Base-by-base conservation (phyloP, 2,888 invertebrate genomes). In the Leptinotarsa rubiginosa region DNA sequence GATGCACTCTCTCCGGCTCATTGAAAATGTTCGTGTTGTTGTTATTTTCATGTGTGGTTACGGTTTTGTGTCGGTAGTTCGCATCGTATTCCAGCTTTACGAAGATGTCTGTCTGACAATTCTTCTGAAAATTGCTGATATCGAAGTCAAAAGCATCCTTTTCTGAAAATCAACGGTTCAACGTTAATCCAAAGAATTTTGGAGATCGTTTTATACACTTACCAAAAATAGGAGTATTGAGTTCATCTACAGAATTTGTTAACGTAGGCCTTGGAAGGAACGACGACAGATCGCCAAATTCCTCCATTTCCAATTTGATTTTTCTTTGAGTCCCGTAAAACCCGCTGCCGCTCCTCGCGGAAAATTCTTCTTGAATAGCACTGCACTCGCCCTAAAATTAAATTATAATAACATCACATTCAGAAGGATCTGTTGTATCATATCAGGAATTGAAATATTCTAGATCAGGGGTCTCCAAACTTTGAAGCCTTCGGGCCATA, bases 281-380 rank as follows among this genome's bases (percentile, higher is more conserved):
- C 86, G 86, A 88, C 85, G 87, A 89, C 88, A 93, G 90, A 89
- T 93, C 93, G 90, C 92, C 92, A 89, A 92, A 93, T 89, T 92
- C 91, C 88, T 93, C 93, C 91, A 89, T 90, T 89, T 90, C 86
- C 81, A 82, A 77, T 88, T 89, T 89, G 84, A 81, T 74, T 62
- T 70, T 76, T 68, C 69, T 77, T 66, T 67, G 75, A 59, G 77
- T 65, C 65, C 56, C 74, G 72, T 76, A 76, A 70, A 74, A 72
- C 70, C 56, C 72, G 69, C 75, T 67, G 75, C 77, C 56, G 72
- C 70, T 74, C 70, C 71, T 73, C 67, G 52, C 65, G 71, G 71
- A 77, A 77, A 66, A 77, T 56, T 73, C 73, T 79, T 71, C 73
- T 78, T 47, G 72, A 68, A 77, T 71, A 71, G 49, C 70, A 66